These are phyloP conservation scores for Plusia festucae DNA, from an alignment of 2,888 invertebrate species.

Conservation along the genomic window DNA sequence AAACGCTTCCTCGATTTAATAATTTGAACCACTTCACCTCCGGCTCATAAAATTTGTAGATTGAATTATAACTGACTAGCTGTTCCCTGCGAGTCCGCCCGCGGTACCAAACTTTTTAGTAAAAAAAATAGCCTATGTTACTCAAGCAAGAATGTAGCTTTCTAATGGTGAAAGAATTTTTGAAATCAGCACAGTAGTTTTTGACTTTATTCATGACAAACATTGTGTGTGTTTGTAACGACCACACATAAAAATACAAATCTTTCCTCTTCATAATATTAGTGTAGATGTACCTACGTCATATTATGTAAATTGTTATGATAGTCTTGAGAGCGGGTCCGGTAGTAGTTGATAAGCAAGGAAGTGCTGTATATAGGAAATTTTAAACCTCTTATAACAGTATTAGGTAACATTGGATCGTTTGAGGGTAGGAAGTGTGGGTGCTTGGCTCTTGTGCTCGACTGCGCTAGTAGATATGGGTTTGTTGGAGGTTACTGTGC, in stretches of 20 bases:
- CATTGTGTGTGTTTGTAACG: too few relatives aligned
- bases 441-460: neutral
- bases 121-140: too few relatives aligned
- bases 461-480: neutral
- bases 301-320: constrained; percentile 43
- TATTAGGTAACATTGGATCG: neutral
- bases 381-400: constrained; percentile 30
- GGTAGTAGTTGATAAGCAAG: constrained; percentile 31
- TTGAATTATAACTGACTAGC: too few relatives aligned
- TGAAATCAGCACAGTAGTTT: too few relatives aligned
- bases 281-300: too few relatives aligned
- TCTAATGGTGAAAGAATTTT: too few relatives aligned
- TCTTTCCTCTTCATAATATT: too few relatives aligned
- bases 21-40: constrained; percentile 3
- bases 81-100: too few relatives aligned
- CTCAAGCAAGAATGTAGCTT: too few relatives aligned
- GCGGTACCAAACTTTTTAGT: too few relatives aligned
- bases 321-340: constrained; percentile 7
- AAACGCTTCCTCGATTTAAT: constrained; percentile 2
- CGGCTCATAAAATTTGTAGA: constrained; percentile 33
- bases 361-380: constrained; percentile 15
- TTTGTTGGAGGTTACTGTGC: neutral
- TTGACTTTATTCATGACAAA: too few relatives aligned
- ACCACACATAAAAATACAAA: too few relatives aligned
- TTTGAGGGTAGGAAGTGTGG: neutral